Evolutionary conservation across 2,888 invertebrate species (phyloP).

Genomic region (Lochmaea capreae): DNA sequence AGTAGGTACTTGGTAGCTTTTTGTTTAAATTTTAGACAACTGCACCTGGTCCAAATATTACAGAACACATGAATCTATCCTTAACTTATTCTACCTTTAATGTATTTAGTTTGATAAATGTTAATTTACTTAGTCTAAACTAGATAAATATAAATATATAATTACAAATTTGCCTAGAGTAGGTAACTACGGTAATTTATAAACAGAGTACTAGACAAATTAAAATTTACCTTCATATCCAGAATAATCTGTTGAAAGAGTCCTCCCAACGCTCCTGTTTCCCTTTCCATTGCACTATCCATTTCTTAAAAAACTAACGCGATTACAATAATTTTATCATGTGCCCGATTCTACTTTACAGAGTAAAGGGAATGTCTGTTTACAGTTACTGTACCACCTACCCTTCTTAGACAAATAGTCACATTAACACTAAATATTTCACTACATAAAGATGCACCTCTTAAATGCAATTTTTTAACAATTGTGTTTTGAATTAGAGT

Average conservation of each 20-base stretch:
- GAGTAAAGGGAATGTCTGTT: constrained; percentile 41
- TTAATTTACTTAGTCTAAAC: too few species aligned
- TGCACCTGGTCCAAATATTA: neutral
- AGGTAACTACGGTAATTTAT: neutral
- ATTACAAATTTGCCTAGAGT: neutral
- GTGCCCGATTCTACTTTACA: constrained; percentile 14
- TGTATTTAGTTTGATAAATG: too few species aligned
- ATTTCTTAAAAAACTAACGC: constrained; percentile 61
- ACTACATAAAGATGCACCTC: constrained; percentile 20
- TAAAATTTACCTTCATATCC: constrained; percentile 91
- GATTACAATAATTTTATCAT: constrained; percentile 15
- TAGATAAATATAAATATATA: neutral
- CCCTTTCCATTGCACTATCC: constrained; percentile 82
- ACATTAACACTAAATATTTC: constrained; percentile 28
- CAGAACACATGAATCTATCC: neutral
- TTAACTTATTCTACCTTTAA: too few species aligned
- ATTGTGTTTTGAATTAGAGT: constrained; percentile 4
- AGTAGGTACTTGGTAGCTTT: neutral
- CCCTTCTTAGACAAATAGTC: constrained; percentile 36
- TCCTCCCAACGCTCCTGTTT: constrained; percentile 91
- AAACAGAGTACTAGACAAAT: neutral
- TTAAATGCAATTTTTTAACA: neutral
- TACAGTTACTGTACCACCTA: constrained; percentile 45
- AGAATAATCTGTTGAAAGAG: constrained; percentile 95
- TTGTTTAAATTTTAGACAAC: neutral